Percentiles rank a stretch among this genome's conserved stretches.
Conservation (phyloP, 1,140 invertebrate species). For the Stegodyphus mimosarum region DNA sequence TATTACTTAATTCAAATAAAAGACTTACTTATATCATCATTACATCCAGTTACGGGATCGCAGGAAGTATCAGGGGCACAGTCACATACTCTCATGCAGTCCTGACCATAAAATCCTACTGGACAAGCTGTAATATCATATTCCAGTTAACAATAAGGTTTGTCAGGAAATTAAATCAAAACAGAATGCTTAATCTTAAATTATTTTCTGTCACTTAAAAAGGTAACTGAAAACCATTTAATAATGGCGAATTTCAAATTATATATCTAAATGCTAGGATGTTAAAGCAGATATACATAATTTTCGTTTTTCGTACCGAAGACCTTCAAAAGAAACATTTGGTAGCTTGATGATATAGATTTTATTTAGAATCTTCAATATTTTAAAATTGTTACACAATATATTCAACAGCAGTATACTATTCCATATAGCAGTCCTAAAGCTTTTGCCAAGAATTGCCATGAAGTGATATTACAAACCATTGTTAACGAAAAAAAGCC, state of each 20-base stretch:
- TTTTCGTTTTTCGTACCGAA: too few relatives aligned
- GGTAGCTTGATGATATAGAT: too few relatives aligned
- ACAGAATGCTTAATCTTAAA: neutral
- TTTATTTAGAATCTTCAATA: too few relatives aligned
- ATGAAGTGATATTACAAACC: too few relatives aligned
- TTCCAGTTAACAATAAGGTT: neutral
- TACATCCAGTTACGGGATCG: conserved; percentile 83
- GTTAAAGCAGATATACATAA: too few relatives aligned
- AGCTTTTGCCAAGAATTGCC: too few relatives aligned
- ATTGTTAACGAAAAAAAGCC: too few relatives aligned
- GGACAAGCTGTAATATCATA: conserved; percentile 74
- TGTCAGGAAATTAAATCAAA: neutral
- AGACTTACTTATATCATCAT: conserved; percentile 67
- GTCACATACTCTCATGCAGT: conserved; percentile 80
- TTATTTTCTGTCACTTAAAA: neutral
- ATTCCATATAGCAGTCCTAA: too few relatives aligned
- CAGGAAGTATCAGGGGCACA: conserved; percentile 84
- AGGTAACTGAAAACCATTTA: neutral
- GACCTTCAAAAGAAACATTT: too few relatives aligned
- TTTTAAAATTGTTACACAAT: too few relatives aligned
- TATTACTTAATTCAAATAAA: neutral
- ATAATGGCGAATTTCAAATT: neutral
- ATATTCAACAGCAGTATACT: too few relatives aligned
- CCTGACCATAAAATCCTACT: conserved; percentile 88
- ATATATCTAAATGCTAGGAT: neutral